A percentile compares a stretch with the other conserved stretches of the same genome.
phyloP scores from a whole-genome alignment of 2,888 invertebrate genomes.

The Galerucella nymphaeae region DNA sequence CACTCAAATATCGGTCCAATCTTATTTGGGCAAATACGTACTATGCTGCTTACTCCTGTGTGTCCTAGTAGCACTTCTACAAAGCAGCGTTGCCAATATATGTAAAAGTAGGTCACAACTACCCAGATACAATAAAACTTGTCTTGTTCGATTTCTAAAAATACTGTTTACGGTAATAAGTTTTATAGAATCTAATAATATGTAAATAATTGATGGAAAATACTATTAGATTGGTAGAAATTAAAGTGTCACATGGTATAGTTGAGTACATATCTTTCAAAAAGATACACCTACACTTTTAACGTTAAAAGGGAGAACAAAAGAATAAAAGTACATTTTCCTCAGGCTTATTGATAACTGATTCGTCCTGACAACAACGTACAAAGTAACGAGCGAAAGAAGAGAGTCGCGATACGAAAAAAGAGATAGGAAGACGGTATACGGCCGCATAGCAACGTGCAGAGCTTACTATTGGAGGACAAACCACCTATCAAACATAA shows the following conservation, averaged over 20 bases:
- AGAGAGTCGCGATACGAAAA: slow-evolving; percentile 45
- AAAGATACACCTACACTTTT: not conserved
- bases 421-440: slow-evolving; percentile 47
- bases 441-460: slow-evolving; percentile 57
- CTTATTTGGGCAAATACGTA: slow-evolving; percentile 40
- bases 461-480: slow-evolving; percentile 52
- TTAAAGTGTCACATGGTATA: not conserved
- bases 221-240: too few species aligned
- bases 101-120: slow-evolving; percentile 31
- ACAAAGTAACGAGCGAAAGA: slow-evolving; percentile 43
- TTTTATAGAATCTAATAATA: slow-evolving; percentile 17
- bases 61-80: slow-evolving; percentile 32
- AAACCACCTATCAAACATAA: slow-evolving; percentile 49
- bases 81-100: slow-evolving; percentile 32
- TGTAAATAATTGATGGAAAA: not conserved
- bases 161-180: slow-evolving; percentile 19
- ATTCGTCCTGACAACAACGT: slow-evolving; percentile 34
- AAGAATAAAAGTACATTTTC: slow-evolving; percentile 22
- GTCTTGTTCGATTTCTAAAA: slow-evolving; percentile 23
- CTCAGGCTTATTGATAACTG: slow-evolving; percentile 27
- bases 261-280: not conserved
- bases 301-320: slow-evolving; percentile 4
- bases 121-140: slow-evolving; percentile 24
- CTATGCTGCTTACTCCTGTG: slow-evolving; percentile 31
- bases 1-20: slow-evolving; percentile 22